Evolutionary conservation across 2,888 invertebrate species (phyloP).

Genomic region (Leptinotarsa peninsularis): DNA sequence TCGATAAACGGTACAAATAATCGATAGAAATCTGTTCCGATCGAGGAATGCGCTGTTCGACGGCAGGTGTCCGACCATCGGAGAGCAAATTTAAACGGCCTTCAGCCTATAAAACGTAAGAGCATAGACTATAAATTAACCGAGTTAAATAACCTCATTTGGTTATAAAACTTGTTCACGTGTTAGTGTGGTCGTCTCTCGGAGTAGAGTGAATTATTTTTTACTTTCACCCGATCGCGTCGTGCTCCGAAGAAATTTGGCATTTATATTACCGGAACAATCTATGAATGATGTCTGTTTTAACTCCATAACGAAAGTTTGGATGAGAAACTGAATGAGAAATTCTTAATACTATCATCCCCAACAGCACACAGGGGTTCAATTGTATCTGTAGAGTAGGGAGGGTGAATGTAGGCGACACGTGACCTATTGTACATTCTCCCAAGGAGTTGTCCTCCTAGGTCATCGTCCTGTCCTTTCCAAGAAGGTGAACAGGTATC

Average conservation of each 20-base stretch:
- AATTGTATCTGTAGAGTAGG: too few relatives aligned
- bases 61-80: constrained; percentile 51
- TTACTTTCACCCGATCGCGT: constrained; percentile 42
- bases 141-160: constrained; percentile 58
- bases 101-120: constrained; percentile 56
- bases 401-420: too few relatives aligned
- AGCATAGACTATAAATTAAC: constrained; percentile 53
- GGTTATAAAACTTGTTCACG: constrained; percentile 53
- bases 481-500: too few relatives aligned
- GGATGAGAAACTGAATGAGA: too few relatives aligned
- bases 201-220: constrained; percentile 7
- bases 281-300: too few relatives aligned
- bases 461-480: too few relatives aligned
- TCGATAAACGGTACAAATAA: constrained; percentile 51
- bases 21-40: constrained; percentile 45
- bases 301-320: too few relatives aligned
- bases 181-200: constrained; percentile 25
- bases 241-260: neutral
- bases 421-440: too few relatives aligned
- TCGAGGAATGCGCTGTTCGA: constrained; percentile 24
- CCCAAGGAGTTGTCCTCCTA: too few relatives aligned
- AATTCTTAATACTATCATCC: too few relatives aligned
- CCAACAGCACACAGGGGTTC: too few relatives aligned
- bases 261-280: neutral
- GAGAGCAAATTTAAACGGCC: constrained; percentile 56